Conservation (phyloP, 1,140 invertebrate species). For the Littorina saxatilis region DNA sequence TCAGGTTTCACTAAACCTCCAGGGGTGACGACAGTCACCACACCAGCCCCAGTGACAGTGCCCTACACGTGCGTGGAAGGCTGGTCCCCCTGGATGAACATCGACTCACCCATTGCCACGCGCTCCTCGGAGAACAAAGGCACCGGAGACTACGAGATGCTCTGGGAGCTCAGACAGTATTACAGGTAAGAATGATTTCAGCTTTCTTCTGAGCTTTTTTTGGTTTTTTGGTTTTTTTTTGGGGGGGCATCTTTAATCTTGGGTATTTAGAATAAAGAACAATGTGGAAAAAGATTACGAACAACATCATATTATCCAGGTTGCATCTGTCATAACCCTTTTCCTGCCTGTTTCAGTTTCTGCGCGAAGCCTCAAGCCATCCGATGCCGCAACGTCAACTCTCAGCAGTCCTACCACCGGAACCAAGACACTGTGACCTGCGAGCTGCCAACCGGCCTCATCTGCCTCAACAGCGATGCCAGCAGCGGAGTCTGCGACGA, state of each 20-base stretch:
- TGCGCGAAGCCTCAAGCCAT: conserved; percentile 84
- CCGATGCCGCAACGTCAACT: conserved; percentile 82
- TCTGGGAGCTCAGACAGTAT: conserved; percentile 53
- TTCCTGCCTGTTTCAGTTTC: conserved; percentile 54
- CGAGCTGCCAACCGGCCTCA: conserved; percentile 40
- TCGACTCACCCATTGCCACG: conserved; percentile 48
- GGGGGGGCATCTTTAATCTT: no score
- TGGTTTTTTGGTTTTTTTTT: not conserved
- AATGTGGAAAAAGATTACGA: no score
- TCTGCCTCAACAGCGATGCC: conserved; percentile 46
- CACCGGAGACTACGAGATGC: conserved; percentile 68
- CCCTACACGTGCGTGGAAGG: conserved; percentile 53
- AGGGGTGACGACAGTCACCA: conserved; percentile 1
- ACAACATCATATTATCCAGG: no score
- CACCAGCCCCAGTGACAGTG: conserved; percentile 26
- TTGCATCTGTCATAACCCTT: no score
- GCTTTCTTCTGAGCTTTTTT: not conserved
- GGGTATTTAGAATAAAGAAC: no score
- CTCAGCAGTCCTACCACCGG: conserved; percentile 80
- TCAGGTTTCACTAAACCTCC: not conserved
- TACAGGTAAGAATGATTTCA: conserved; percentile 47
- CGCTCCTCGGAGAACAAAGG: conserved; percentile 48
- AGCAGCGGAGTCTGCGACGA: conserved; percentile 60
- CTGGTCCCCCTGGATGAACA: conserved; percentile 68
- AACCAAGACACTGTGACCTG: conserved; percentile 77